phyloP scores from a whole-genome alignment of 2,113 vertebrate species.

The Trichomycterus rosablanca region DNA sequence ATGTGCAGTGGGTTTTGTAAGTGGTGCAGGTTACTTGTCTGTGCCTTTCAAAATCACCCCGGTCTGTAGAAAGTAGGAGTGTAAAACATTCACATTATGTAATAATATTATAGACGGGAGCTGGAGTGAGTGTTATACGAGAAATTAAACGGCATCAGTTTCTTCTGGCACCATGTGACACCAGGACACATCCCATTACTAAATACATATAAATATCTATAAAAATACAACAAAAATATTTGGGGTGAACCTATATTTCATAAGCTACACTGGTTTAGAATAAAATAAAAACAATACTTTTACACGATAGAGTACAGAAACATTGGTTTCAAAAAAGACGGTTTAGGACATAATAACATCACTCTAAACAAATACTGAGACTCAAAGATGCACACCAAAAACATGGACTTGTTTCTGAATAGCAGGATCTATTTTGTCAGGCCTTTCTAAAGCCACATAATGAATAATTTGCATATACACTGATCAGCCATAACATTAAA shows the following conservation, averaged over 20 bases:
- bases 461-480: background rate
- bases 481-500: too few relatives aligned
- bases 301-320: too few relatives aligned
- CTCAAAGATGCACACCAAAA: slow-evolving; percentile 62
- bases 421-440: slow-evolving; percentile 91
- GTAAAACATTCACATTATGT: slow-evolving; percentile 76
- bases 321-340: slow-evolving; percentile 33
- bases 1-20: slow-evolving; percentile 3
- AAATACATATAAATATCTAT: too few relatives aligned
- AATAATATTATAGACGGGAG: too few relatives aligned
- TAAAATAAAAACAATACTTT: too few relatives aligned
- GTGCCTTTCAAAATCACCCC: slow-evolving; percentile 73
- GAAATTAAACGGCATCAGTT: slow-evolving; percentile 70
- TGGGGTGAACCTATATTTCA: too few relatives aligned
- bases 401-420: slow-evolving; percentile 72
- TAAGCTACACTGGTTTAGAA: too few relatives aligned
- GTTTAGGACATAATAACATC: slow-evolving; percentile 31
- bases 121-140: slow-evolving; percentile 56
- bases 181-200: too few relatives aligned
- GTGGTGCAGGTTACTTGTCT: slow-evolving; percentile 53
- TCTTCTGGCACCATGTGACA: too few relatives aligned
- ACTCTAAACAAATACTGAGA: slow-evolving; percentile 26
- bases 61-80: slow-evolving; percentile 34
- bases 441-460: slow-evolving; percentile 6
- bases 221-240: too few relatives aligned